Conservation (phyloP, 2,113 vertebrate genomes). For the Hirundichthys speculiger region DNA sequence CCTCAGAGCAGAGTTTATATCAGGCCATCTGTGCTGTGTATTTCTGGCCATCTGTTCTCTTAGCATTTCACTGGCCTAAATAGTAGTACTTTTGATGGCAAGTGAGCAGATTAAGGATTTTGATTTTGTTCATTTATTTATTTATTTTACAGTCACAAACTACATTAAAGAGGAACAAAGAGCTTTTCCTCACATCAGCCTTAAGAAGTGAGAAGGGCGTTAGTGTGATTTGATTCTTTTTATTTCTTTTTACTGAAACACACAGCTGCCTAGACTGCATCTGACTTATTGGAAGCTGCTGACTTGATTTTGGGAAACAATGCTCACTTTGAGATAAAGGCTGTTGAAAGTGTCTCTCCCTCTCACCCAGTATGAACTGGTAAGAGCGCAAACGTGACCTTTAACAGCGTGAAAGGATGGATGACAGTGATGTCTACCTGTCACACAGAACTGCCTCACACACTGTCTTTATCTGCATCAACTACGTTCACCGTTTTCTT, state of each 20-base stretch:
- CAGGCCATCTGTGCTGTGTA: slow-evolving; percentile 26
- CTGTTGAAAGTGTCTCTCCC: not conserved
- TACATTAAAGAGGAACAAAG: slow-evolving; percentile 42
- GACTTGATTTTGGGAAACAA: slow-evolving; percentile 15
- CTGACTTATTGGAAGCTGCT: slow-evolving; percentile 18
- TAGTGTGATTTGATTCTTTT: too few species aligned
- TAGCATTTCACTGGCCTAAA: slow-evolving; percentile 28
- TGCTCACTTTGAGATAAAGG: slow-evolving; percentile 2
- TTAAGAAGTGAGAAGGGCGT: not conserved
- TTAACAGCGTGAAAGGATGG: slow-evolving; percentile 11
- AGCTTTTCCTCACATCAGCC: slow-evolving; percentile 11
- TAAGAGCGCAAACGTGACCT: slow-evolving; percentile 1
- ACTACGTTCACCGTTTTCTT: not conserved
- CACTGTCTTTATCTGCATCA: slow-evolving; percentile 8
- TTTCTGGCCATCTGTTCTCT: slow-evolving; percentile 54
- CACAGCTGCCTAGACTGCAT: not conserved
- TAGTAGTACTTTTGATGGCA: slow-evolving; percentile 27
- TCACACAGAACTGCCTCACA: not conserved
- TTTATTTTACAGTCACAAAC: slow-evolving; percentile 1
- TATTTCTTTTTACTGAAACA: slow-evolving; percentile 21
- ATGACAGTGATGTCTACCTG: too few species aligned
- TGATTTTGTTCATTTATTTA: slow-evolving; percentile 27
- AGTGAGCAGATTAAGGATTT: slow-evolving; percentile 45
- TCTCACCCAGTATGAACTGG: not conserved
- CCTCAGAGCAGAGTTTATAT: slow-evolving; percentile 19